Base-by-base conservation (phyloP, 1,140 invertebrate genomes). In the Drosophila burlai region DNA sequence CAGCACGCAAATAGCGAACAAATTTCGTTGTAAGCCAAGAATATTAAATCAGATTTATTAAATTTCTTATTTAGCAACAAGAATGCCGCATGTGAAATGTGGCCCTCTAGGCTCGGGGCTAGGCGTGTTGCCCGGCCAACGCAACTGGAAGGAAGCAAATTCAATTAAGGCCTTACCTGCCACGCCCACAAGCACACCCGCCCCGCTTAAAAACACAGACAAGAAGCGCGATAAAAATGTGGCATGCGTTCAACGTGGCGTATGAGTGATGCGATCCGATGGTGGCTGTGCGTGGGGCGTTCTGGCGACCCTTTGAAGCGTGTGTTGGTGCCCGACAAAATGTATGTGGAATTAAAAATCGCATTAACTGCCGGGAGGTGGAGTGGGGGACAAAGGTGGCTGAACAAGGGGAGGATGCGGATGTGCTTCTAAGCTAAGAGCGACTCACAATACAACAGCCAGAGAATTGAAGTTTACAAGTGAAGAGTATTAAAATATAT, bases 301-400 rank as follows among this genome's bases (percentile, higher is more conserved):
- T 24, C 47, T n/a, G 26, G 42, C 34, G n/a, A 67, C 21, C 42
- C 59, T 58, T 72, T 72, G 68, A 72, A 59, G 29, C 5, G 29
- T 31, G 8, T 9, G 8, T 31, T 31, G 31, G 31, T 31, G 31
- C 29, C 29, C 29, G 6, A 7, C 0, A 29, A 29, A 29, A 29
- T 65, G 36, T 75, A 67, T 79, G 64, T 62, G 76, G 81, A 85
- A 80, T 87, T 83, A 83, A 83, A 87, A 87, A 83, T 89, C 77
- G 74, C 80, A 87, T 80, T 80, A 72, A 72, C 66, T 52, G 36
- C 54, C 34, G 10, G 10, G 11, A 11, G 68, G 42, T 40, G 42
- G 45, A 47, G 57, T 43, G 24, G 29, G 13, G 24, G 8, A 34
- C 4, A 10, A 31, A 24, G 49, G 29, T 13, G 6, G 5, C 5